Percentiles rank a stretch among this genome's conserved stretches.
phyloP scores from a whole-genome alignment of 2,797 vertebrate species.

The Tachyglossus aculeatus region DNA sequence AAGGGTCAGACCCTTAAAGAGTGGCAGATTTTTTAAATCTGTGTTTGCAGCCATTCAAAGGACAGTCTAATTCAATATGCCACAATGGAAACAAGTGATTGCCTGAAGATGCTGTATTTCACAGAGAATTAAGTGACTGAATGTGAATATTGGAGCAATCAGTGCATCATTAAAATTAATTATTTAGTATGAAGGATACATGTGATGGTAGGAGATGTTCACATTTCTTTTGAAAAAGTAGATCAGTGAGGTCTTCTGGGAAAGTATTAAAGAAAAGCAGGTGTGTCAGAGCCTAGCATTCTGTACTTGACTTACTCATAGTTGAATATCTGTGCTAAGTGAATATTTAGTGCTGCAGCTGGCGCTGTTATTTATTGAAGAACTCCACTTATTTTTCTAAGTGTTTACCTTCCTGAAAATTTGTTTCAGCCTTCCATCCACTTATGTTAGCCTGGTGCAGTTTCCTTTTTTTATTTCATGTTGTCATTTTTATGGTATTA shows the following conservation, averaged over 20 bases:
- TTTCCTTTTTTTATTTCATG: background rate
- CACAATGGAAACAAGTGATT: background rate
- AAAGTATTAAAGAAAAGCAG: no score
- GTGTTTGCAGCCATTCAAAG: background rate
- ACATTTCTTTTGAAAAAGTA: no score
- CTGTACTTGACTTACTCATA: constrained; percentile 27
- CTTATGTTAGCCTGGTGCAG: constrained; percentile 28
- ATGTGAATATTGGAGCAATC: no score
- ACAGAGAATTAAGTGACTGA: no score
- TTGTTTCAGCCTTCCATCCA: constrained; percentile 33
- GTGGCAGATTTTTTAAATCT: background rate
- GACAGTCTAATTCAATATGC: background rate
- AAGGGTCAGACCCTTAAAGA: background rate
- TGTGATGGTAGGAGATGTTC: no score
- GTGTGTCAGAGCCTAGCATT: constrained; percentile 45
- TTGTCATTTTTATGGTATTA: background rate
- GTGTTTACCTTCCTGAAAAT: constrained; percentile 46
- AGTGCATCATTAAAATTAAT: no score
- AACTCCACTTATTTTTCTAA: constrained; percentile 38
- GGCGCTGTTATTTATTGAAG: constrained; percentile 59
- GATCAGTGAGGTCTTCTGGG: no score
- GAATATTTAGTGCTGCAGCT: constrained; percentile 60
- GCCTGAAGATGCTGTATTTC: no score
- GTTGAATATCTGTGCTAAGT: constrained; percentile 34
- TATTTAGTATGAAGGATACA: no score